Evolutionary conservation across 2,797 vertebrate genomes (phyloP), one percentile per base, ranked within the genome.

Genomic region (Tapera naevia): DNA sequence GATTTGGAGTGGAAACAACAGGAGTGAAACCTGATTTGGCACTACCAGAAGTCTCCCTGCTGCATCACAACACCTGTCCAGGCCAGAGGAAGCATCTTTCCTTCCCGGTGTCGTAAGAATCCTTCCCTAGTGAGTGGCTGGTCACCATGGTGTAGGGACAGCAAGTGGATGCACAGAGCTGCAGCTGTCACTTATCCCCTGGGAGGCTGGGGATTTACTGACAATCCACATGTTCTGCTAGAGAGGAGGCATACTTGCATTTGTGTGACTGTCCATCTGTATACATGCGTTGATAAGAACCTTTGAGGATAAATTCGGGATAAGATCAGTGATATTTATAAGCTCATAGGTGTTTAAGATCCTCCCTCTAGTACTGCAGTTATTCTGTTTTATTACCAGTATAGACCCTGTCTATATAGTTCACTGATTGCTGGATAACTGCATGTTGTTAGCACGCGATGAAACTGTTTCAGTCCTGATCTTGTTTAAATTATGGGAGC

Each of bases 61-160:
- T 17, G 22, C 15, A 51, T 23, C 25, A 27, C 10, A 54, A 43
- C 13, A 3, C 21, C 7, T 51, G 18, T 27, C 23, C 53, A 35
- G 32, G 27, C n/a, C 57, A 53, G 56, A 23, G 10, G 27, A 24
- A 61, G 17, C 46, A 58, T 9, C 7, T 5, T 54, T 13, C 8
- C 30, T 66, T 15, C 11, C 28, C 2, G 3, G 15, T 21, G 39
- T 18, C 3, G 1, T 18, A 19, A 22, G n/a, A 3, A 11, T 41
- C 64, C 54, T 51, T 39, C 25, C 22, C 54, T 2, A 2, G 33
- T 2, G 5, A 33, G 35, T 8, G 32, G 24, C 5, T 66, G 24
- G 13, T 84, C 19, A 60, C 6, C 1, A 1, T 0, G 0, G 11
- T 5, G 3, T 3, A 13, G 23, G 35, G 27, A 41, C 22, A 45